phyloP scores from a whole-genome alignment of 2,113 vertebrate species.

The Phalacrocorax carbo region DNA sequence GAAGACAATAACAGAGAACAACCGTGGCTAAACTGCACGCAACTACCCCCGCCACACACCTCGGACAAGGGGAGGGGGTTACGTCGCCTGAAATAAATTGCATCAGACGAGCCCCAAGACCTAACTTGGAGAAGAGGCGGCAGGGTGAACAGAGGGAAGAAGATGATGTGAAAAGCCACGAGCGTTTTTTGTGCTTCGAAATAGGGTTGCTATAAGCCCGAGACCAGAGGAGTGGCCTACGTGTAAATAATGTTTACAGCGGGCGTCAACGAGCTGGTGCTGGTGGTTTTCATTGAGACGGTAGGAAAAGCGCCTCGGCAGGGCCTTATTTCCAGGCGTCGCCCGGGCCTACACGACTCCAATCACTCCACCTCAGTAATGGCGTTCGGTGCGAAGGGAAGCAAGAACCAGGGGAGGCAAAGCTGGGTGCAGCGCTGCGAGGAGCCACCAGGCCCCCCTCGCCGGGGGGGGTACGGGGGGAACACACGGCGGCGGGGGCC shows the following conservation, averaged over 20 bases:
- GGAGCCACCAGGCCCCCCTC: neutral
- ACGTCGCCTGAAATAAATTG: neutral
- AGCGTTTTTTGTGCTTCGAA: neutral
- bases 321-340: constrained; percentile 75
- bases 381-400: constrained; percentile 78
- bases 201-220: neutral
- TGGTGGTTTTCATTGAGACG: constrained; percentile 20
- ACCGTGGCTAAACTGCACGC: neutral
- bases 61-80: neutral
- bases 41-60: neutral
- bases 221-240: constrained; percentile 46
- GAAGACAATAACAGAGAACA: neutral
- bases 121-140: neutral
- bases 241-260: constrained; percentile 52
- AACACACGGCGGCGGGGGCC: neutral
- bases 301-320: constrained; percentile 27
- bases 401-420: constrained; percentile 1
- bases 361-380: constrained; percentile 86
- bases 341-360: constrained; percentile 76
- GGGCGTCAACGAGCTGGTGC: constrained; percentile 12
- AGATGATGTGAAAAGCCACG: neutral
- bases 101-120: neutral
- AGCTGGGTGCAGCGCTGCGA: neutral
- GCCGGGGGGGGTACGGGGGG: no score
- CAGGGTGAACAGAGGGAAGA: neutral